Evolutionary conservation across 2,797 vertebrate genomes (phyloP).

Genomic region (Agapornis canus): DNA sequence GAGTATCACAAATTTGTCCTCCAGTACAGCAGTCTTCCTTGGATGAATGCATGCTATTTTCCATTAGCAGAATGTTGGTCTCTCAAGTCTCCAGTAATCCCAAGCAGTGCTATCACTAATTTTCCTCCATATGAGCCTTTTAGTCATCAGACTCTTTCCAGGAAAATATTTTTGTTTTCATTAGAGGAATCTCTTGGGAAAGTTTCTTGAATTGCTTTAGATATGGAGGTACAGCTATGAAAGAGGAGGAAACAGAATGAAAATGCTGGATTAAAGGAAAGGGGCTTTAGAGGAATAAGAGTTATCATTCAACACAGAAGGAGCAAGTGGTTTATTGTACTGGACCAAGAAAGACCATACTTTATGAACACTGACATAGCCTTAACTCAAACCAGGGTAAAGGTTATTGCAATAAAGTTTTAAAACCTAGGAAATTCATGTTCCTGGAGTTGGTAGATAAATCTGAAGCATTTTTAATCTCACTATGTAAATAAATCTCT

Average conservation of each 20-base stretch:
- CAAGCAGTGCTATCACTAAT: neutral
- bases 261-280: neutral
- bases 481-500: conserved; percentile 48
- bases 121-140: neutral
- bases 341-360: neutral
- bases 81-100: neutral
- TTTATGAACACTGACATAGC: neutral
- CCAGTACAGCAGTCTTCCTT: neutral
- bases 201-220: neutral
- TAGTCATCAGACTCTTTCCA: neutral
- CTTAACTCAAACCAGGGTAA: conserved; percentile 8
- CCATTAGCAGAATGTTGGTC: neutral
- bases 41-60: neutral
- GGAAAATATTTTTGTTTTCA: neutral
- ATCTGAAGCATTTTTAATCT: conserved; percentile 32
- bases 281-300: neutral
- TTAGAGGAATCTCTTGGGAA: neutral
- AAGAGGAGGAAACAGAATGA: neutral
- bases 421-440: conserved; percentile 21
- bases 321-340: neutral
- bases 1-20: neutral
- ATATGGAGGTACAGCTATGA: neutral
- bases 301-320: neutral
- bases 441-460: conserved; percentile 5
- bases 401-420: conserved; percentile 23